phyloP scores from a whole-genome alignment of 2,888 invertebrate genomes.

The Yponomeuta sedellus region DNA sequence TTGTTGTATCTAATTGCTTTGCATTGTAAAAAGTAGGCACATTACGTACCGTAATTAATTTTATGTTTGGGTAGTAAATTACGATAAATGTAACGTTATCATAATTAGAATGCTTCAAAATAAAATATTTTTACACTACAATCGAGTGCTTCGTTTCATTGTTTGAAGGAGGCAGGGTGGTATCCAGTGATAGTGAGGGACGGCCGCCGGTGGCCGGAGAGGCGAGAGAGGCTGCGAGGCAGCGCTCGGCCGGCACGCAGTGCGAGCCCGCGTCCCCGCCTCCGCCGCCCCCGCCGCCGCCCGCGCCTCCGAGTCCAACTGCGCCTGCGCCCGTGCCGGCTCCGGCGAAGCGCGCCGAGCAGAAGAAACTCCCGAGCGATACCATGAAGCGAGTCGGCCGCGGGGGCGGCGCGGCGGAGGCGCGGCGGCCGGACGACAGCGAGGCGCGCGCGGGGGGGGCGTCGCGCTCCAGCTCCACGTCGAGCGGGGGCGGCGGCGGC shows the following conservation, averaged over 20 bases:
- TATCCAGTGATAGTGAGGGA: not conserved
- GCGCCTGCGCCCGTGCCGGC: not conserved
- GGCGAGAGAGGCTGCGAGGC: not conserved
- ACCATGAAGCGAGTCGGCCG: not conserved
- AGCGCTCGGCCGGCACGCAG: constrained; percentile 4
- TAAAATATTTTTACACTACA: constrained; percentile 1
- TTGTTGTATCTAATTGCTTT: not conserved
- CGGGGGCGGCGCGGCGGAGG: not conserved
- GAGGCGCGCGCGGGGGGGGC: not conserved
- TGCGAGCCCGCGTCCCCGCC: not conserved
- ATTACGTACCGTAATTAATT: not conserved
- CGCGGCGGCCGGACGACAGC: not conserved
- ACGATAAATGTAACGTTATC: not conserved
- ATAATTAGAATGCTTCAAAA: not conserved
- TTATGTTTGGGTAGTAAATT: not conserved
- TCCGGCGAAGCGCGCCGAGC: not conserved
- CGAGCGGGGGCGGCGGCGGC: constrained; percentile 40
- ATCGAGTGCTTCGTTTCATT: not conserved
- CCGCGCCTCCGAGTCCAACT: not conserved
- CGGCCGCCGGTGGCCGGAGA: not conserved
- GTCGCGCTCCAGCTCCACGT: constrained; percentile 35
- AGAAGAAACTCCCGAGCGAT: not conserved
- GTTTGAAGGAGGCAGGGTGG: not conserved
- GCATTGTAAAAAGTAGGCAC: not conserved
- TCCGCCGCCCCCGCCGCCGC: not conserved